phyloP scores from a whole-genome alignment of 1,140 invertebrate species.

The Arctopsyche grandis region DNA sequence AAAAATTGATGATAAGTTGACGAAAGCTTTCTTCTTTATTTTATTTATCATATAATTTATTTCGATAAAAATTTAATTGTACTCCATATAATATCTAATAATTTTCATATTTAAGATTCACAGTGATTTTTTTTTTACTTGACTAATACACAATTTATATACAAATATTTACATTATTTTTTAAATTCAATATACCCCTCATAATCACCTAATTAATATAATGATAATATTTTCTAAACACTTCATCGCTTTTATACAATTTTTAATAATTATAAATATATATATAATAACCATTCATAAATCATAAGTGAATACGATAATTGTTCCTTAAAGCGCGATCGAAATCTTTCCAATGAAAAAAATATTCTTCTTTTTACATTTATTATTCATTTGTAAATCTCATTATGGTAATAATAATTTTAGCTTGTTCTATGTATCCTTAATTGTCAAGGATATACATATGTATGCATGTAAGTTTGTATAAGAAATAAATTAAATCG shows the following conservation, averaged over 20 bases:
- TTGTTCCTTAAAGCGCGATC: too few species aligned
- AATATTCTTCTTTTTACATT: too few species aligned
- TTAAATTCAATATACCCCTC: too few species aligned
- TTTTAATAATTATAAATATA: too few species aligned
- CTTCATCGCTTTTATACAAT: too few species aligned
- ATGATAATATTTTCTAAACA: too few species aligned
- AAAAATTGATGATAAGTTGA: neutral
- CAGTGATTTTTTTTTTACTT: slow-evolving; percentile 22
- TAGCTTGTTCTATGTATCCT: neutral
- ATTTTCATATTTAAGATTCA: slow-evolving; percentile 14
- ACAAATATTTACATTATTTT: neutral
- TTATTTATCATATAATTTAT: too few species aligned
- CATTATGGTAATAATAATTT: too few species aligned
- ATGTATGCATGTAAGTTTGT: neutral
- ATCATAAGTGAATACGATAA: too few species aligned
- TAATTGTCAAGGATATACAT: neutral
- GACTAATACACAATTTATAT: neutral
- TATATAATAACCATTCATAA: too few species aligned
- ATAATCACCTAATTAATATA: too few species aligned
- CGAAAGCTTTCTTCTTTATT: neutral
- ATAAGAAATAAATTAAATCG: neutral
- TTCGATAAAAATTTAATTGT: slow-evolving; percentile 38
- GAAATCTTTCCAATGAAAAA: neutral
- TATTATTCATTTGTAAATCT: neutral
- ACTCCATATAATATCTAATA: slow-evolving; percentile 23